Evolutionary conservation across 2,113 vertebrate genomes (phyloP).

Genomic region (Pelusios castaneus): DNA sequence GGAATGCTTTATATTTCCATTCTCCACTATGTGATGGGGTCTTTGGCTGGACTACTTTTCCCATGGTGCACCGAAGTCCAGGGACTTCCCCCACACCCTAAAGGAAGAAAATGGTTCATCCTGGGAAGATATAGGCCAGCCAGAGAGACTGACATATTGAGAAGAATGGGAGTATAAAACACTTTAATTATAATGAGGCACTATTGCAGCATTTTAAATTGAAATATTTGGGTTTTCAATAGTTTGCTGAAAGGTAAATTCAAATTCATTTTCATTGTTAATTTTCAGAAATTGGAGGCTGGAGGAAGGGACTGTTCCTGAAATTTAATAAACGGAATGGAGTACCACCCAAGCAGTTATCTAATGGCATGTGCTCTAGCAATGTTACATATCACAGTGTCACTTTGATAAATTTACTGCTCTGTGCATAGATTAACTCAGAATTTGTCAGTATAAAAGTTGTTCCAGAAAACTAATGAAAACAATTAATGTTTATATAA

Average conservation of each 20-base stretch:
- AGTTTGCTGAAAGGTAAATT: too few relatives aligned
- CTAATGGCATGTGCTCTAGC: neutral
- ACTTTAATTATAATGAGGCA: too few relatives aligned
- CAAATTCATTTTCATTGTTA: too few relatives aligned
- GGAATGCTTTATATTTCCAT: neutral
- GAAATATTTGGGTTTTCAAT: too few relatives aligned
- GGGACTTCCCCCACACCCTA: neutral
- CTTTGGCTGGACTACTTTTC: neutral
- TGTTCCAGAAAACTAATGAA: neutral
- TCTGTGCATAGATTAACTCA: neutral
- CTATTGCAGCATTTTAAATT: neutral
- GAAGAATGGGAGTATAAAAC: too few relatives aligned
- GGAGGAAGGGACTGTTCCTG: too few relatives aligned
- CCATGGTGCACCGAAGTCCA: neutral
- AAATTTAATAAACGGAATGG: neutral
- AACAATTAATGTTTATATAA: neutral
- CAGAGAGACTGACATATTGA: too few relatives aligned
- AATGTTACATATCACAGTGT: neutral
- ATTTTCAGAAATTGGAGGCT: neutral
- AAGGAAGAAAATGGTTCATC: slow-evolving; percentile 10
- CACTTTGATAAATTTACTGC: too few relatives aligned
- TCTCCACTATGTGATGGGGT: neutral
- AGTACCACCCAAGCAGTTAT: neutral
- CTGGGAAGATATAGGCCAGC: neutral
- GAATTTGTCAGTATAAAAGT: neutral